Evolutionary conservation across 2,797 vertebrate genomes (phyloP), one percentile per base, ranked within the genome.

Genomic region (Trichosurus vulpecula): DNA sequence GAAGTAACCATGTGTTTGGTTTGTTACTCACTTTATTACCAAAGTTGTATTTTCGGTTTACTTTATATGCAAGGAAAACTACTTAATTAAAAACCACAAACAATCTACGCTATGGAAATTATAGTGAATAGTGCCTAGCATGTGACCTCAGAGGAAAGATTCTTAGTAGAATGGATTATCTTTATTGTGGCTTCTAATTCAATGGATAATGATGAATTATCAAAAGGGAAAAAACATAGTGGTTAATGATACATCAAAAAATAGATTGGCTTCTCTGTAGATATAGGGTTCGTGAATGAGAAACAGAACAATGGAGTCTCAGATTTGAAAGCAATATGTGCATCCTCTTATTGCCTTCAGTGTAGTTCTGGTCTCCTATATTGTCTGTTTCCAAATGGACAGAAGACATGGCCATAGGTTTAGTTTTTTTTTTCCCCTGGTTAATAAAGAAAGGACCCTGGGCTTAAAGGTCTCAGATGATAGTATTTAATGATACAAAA

Each of bases 91-190:
- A 98, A 99, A 98, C 98, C 98, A 92, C 98, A 97, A 27, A 14
- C 19, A 66, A 95, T 29, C 92, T 95, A 97, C 95, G 97, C 93
- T 94, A 98, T 98, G 98, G 98, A 99, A 99, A 98, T 97, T 97
- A 96, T 97, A 98, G 94, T 93, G 96, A 97, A 96, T 94, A 96
- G 98, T 96, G 97, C 58, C 96, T 93, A 0, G 8, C 95, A 92
- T 87, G 96, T 91, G 66, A 0, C 51, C 4, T 90, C 4, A 66
- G 97, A 89, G 98, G 98, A 97, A 98, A 96, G 93, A 91, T 96
- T 97, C 96, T 96, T 98, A 12, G 52, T 92, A 35, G 0, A 0
- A 95, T 94, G 55, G 81, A 5, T 98, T 90, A 51, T 58, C 91
- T 74, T 94, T 90, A 95, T 92, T 6, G 91, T 19, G 52, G 96